These are phyloP conservation scores for Zygogramma bicolorata DNA, from an alignment of 2,888 invertebrate species.

Conservation along the genomic window DNA sequence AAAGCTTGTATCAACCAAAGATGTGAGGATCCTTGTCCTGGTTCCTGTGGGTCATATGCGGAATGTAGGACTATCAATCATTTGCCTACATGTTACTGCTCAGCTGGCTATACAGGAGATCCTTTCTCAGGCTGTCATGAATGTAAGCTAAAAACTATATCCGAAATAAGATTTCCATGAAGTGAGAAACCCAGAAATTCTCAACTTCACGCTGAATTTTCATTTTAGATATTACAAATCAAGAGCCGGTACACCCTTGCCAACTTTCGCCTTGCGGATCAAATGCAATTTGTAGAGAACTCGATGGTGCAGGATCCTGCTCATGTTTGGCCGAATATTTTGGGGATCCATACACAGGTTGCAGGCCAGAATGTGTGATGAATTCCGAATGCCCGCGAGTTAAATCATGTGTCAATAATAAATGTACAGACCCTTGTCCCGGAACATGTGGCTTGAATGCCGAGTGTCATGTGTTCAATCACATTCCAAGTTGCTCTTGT, in stretches of 20 bases:
- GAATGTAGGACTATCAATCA: constrained; percentile 79
- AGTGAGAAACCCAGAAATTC: background rate
- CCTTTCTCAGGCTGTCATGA: constrained; percentile 81
- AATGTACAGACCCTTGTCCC: constrained; percentile 86
- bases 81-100: constrained; percentile 80
- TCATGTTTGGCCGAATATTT: constrained; percentile 84
- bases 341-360: constrained; percentile 88
- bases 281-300: constrained; percentile 87
- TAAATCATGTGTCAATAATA: constrained; percentile 84
- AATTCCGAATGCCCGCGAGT: constrained; percentile 85
- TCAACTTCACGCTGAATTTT: constrained; percentile 8
- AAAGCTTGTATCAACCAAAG: constrained; percentile 79
- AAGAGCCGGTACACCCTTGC: constrained; percentile 76
- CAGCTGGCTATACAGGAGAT: constrained; percentile 80
- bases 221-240: constrained; percentile 68
- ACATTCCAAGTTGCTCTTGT: constrained; percentile 84
- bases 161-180: background rate
- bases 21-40: constrained; percentile 81
- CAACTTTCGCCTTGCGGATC: constrained; percentile 88
- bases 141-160: constrained; percentile 55
- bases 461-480: constrained; percentile 85
- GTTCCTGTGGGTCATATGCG: constrained; percentile 81
- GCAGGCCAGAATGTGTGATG: constrained; percentile 89
- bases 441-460: constrained; percentile 88
- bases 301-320: constrained; percentile 85